Percentiles rank a stretch among this genome's conserved stretches.
These are phyloP conservation scores for Scarus forsteni DNA, from an alignment of 2,797 vertebrate genomes.

Conservation along the genomic window DNA sequence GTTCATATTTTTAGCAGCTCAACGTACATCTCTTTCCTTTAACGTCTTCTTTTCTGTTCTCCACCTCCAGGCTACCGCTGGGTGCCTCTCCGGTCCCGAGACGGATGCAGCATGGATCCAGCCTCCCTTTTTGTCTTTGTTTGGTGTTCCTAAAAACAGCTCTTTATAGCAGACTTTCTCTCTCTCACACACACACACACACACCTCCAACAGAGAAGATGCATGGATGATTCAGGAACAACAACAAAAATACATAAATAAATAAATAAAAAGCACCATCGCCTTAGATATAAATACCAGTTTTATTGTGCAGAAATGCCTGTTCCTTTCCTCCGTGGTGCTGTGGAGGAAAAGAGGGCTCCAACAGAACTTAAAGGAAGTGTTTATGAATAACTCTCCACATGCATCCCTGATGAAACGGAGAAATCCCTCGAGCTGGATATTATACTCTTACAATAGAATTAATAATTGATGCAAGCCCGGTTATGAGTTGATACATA, in stretches of 20 bases:
- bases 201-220: conserved; percentile 32
- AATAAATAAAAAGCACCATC: conserved; percentile 59
- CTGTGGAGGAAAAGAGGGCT: conserved; percentile 47
- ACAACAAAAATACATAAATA: conserved; percentile 50
- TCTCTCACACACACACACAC: conserved; percentile 4
- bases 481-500: conserved; percentile 28
- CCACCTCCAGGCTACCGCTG: conserved; percentile 87
- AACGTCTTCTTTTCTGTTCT: conserved; percentile 1
- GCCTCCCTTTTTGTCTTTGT: conserved; percentile 88
- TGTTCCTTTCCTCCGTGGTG: conserved; percentile 23
- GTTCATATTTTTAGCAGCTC: conserved; percentile 23
- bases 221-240: conserved; percentile 48
- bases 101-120: conserved; percentile 81
- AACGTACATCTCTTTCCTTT: conserved; percentile 35
- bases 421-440: conserved; percentile 37
- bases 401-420: conserved; percentile 17
- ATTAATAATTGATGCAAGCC: conserved; percentile 47
- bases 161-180: conserved; percentile 35
- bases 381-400: conserved; percentile 9
- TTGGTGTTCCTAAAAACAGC: conserved; percentile 80
- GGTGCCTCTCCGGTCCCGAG: conserved; percentile 84
- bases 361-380: conserved; percentile 27
- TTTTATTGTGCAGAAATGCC: conserved; percentile 72
- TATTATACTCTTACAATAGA: conserved; percentile 28
- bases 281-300: conserved; percentile 71